Evolutionary conservation across 2,797 vertebrate genomes (phyloP), one percentile per base, ranked within the genome.

Genomic region (Hipposideros larvatus): DNA sequence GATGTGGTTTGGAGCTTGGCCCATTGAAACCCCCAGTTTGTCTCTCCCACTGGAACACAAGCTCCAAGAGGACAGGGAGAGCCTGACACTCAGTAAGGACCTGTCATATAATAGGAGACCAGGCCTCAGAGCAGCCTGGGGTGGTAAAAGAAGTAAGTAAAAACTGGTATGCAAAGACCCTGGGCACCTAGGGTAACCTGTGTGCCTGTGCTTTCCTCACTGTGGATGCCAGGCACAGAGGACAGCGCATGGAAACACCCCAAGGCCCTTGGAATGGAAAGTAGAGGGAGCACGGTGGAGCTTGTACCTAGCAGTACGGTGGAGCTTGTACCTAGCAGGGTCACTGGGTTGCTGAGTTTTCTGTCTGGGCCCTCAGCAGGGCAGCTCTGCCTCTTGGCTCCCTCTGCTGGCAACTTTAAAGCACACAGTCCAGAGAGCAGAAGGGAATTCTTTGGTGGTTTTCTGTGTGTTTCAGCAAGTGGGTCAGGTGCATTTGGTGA

Each of bases 331-430:
- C 53, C 53, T 55, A 55, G 53, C 53, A 55, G 53, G 53, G 16
- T 55, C 53, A 55, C 53, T 55, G 53, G 53, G 53, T 55, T 55
- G 53, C 48, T 55, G 53, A 18, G 16, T 55, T 55, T 63, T 14
- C 61, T 31, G 28, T 15, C 61, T 63, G 61, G 61, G 61, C 61
- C 28, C 61, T 63, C 61, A 7, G 61, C 28, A 0, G 61, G 59
- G 61, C 61, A 28, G 28, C 57, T 73, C 57, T 46, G 68, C 48
- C 95, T 95, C 83, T 70, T 90, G 89, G 91, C 96, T 85, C 96
- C 97, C 94, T 96, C 97, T 96, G 79, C 96, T 94, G 97, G 91
- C 86, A 87, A 71, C 41, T 94, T 79, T 61, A 71, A 70, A 26
- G 75, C 28, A 89, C 70, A 79, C 7, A 34, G 16, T 61, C 43